phyloP scores from a whole-genome alignment of 2,797 vertebrate genomes.

The Malurus leucopterus region DNA sequence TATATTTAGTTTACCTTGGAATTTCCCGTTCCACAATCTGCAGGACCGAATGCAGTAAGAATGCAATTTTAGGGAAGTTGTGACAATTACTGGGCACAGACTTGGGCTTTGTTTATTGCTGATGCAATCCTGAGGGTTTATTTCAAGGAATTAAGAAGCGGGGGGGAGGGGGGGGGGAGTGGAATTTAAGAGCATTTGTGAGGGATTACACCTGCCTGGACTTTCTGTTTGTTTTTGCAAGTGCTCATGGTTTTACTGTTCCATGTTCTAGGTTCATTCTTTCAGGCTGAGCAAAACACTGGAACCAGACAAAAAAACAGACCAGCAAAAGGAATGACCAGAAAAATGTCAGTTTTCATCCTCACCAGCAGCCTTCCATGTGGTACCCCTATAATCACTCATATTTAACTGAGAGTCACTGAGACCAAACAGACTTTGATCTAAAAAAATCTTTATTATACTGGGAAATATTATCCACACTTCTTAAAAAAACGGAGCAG shows the following conservation, averaged over 20 bases:
- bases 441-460: neutral
- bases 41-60: neutral
- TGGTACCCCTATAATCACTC: neutral
- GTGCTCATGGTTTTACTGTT: neutral
- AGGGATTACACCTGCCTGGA: neutral
- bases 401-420: neutral
- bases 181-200: neutral
- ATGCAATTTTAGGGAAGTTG: neutral
- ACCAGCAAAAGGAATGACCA: neutral
- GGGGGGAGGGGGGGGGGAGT: fast-evolving
- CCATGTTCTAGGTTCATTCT: neutral
- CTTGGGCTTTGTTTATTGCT: neutral
- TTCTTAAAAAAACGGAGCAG: neutral
- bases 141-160: neutral
- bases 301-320: neutral
- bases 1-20: neutral
- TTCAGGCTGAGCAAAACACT: neutral
- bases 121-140: neutral
- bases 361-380: neutral
- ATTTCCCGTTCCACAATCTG: neutral
- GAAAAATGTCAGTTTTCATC: neutral
- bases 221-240: neutral
- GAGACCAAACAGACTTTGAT: neutral
- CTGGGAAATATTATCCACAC: neutral
- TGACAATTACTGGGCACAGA: neutral